Evolutionary conservation across 2,113 vertebrate species (phyloP).

Genomic region (Zosterops lateralis): DNA sequence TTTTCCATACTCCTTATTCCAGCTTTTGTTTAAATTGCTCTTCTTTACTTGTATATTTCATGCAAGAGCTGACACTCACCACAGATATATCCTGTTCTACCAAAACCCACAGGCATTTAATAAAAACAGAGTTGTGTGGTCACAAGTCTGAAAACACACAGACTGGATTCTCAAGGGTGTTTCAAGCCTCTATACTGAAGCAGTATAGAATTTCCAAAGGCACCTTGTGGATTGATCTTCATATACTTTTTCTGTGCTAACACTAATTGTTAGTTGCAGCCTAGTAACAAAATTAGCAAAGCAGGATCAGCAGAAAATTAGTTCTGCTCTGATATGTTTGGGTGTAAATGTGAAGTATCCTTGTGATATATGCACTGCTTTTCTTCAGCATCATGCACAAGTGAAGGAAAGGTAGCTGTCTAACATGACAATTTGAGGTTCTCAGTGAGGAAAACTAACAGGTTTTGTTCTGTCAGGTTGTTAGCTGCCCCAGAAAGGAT

Average conservation of each 20-base stretch:
- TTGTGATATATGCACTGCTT: background rate
- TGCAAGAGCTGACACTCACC: background rate
- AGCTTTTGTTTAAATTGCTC: background rate
- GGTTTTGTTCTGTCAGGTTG: background rate
- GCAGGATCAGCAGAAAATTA: background rate
- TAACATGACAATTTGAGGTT: background rate
- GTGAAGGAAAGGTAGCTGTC: background rate
- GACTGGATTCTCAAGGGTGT: background rate
- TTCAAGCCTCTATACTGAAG: background rate
- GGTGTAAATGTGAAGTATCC: background rate
- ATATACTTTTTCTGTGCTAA: background rate
- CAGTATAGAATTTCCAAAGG: background rate
- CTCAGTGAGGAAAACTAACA: background rate
- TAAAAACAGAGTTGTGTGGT: background rate
- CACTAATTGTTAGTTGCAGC: background rate
- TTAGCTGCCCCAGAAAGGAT: background rate
- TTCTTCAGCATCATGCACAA: background rate
- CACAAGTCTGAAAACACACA: background rate
- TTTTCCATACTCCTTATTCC: background rate
- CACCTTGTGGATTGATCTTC: background rate
- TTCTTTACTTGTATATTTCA: background rate
- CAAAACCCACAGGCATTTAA: background rate
- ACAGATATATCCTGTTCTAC: background rate
- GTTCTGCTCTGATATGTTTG: background rate
- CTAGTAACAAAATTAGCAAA: background rate